Conservation (phyloP, 2,113 vertebrate genomes). For the Pangasianodon gigas region DNA sequence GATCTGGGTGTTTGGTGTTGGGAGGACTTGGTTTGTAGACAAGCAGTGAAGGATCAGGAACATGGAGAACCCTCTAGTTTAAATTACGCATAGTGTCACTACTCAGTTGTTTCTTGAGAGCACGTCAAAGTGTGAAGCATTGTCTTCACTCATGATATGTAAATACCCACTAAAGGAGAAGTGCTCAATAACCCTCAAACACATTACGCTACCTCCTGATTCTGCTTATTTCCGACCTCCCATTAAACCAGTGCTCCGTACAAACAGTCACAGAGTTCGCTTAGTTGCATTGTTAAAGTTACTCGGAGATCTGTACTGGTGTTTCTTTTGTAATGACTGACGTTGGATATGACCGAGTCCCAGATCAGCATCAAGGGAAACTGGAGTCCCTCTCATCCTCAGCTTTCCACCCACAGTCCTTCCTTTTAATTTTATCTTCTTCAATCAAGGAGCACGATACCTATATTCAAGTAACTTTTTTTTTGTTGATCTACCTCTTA, state of each 20-base stretch:
- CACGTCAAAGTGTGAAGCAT: not conserved
- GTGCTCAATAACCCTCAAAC: constrained; percentile 33
- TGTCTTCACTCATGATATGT: constrained; percentile 5
- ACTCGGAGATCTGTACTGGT: not conserved
- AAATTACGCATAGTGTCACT: not conserved
- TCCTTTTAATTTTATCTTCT: constrained; percentile 50
- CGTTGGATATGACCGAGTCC: constrained; percentile 22
- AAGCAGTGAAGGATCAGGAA: constrained; percentile 7
- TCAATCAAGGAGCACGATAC: constrained; percentile 66
- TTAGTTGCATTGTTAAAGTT: constrained; percentile 15
- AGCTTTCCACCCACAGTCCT: constrained; percentile 34
- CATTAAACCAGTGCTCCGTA: constrained; percentile 11
- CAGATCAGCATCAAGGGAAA: constrained; percentile 26
- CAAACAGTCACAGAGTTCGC: not conserved
- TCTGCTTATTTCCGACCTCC: constrained; percentile 37
- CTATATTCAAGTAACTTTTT: constrained; percentile 69
- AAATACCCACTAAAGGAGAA: not conserved
- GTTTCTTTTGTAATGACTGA: constrained; percentile 19
- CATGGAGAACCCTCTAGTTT: not conserved
- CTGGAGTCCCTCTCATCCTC: constrained; percentile 39
- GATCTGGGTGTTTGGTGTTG: constrained; percentile 18
- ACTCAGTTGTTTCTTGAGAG: not conserved
- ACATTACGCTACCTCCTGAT: constrained; percentile 49
- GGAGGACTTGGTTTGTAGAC: constrained; percentile 14
- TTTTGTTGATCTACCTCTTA: constrained; percentile 97